These are phyloP conservation scores for Ptychodera flava DNA, from an alignment of 35 echinoderm and acorn worm species.

Conservation along the genomic window DNA sequence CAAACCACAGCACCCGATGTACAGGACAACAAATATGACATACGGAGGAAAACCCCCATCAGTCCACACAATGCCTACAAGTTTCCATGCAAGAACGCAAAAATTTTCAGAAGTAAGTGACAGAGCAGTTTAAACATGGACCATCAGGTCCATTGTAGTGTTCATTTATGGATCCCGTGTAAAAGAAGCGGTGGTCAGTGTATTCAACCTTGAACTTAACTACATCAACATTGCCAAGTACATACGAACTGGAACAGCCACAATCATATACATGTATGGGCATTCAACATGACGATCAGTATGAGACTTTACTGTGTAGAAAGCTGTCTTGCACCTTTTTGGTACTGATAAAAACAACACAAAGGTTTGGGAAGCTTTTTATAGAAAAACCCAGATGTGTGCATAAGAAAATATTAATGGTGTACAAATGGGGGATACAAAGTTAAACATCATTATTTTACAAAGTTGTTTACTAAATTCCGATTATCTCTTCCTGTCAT, in stretches of 20 bases:
- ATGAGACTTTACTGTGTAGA: no score
- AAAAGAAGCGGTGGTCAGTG: no score
- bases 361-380: neutral
- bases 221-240: neutral
- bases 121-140: neutral
- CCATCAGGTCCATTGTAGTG: neutral
- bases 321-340: no score
- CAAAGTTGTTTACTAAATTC: slow-evolving; percentile 7
- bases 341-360: neutral
- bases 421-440: no score
- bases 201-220: neutral
- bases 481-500: slow-evolving; percentile 8
- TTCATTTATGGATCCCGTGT: no score
- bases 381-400: neutral
- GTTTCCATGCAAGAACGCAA: slow-evolving; percentile 76
- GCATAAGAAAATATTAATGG: no score
- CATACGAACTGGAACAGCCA: neutral
- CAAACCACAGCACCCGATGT: slow-evolving; percentile 90
- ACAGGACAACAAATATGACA: slow-evolving; percentile 77
- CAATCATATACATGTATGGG: neutral
- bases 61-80: slow-evolving; percentile 88
- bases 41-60: slow-evolving; percentile 68
- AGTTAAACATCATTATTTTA: no score
- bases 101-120: slow-evolving; percentile 92
- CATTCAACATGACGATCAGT: neutral